Evolutionary conservation across 2,113 vertebrate genomes (phyloP), one percentile per base, ranked within the genome.

Genomic region (Nycticorax nycticorax): DNA sequence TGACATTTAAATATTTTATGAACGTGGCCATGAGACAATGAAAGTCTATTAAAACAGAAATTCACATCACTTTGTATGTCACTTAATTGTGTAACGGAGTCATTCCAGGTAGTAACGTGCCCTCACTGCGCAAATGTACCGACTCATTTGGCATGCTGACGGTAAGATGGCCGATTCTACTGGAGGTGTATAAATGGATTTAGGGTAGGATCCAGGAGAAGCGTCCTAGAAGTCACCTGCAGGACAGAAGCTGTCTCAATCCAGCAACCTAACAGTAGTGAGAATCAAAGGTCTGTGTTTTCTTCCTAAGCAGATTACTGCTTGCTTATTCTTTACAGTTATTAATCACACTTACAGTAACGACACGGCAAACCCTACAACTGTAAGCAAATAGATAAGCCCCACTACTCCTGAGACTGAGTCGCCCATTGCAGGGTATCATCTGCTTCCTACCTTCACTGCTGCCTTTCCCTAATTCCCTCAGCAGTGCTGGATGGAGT

Each of bases 131-230:
- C 20, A 39, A 8, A 18, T 1, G 39, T 3, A 1, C 14, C 1
- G 24, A 14, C 53, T 11, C 11, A 0, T 23, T 45, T n/a, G 47
- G 50, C 10, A 3, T 47, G 2, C 14, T 24, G 41, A 52, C 30
- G 35, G 26, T 6, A 19, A 32, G 28, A 60, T 14, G 19, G 30
- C 28, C 41, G n/a, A 32, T 23, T 27, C 37, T 39, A 2, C 48
- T 32, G 0, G 1, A 12, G 22, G 64, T 2, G 3, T 15, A 13
- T 3, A 4, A n/a, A 3, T 10, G 5, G 18, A 21, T n/a, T 5
- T 1, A 12, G 47, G 43, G 11, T 1, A 3, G 47, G 43, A 32
- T 50, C 24, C 53, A 18, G 16, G 47, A 62, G 60, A 18, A 27
- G 37, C 0, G 1, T 60, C 30, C 35, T 23, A n/a, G 53, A 8